Base-by-base conservation (phyloP, 2,113 vertebrate species). In the Opisthocomus hoazin region DNA sequence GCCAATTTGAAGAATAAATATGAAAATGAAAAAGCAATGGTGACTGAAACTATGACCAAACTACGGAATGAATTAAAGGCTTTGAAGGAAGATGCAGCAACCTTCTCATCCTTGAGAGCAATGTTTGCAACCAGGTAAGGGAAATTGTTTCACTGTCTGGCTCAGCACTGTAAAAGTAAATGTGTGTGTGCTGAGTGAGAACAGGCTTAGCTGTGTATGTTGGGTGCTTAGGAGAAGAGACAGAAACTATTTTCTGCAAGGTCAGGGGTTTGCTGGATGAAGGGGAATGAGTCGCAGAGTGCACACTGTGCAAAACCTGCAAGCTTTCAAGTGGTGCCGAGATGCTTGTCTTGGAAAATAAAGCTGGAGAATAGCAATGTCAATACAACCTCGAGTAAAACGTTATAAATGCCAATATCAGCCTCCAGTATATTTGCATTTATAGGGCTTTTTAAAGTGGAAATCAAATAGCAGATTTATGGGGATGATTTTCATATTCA, bases 1-100 rank as follows among this genome's bases (percentile, higher is more conserved):
- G 98, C 99, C 36, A 99, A 99, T 96, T 97, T 99, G 97, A 99
- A 99, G 98, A 99, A 99, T 97, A 99, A 99, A 90, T 99, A 99
- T 0, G 99, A 99, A 97, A 99, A 99, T 45, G 99, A 99, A 94
- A 99, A 99, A 92, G 93, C 98, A 4, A 99, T 99, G 98, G 99
- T 99, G 97, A 99, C 99, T 2, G 99, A 99, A 96, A 99, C 99
- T 15, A 99, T 99, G 99, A 99, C 98, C 93, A 99, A 99, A 96
- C 98, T 99, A 46, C 98, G 99, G 88, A 99, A 99, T 17, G 99
- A 99, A 91, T 97, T 99, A 71, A 99, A 99, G 98, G 99, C 99
- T 92, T 97, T 99, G 93, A 99, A 99, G 95, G 99, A 99, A 98
- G 99, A 99, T 37, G 99, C 99, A 13, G 99, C 99, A 87, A 99